Evolutionary conservation across 2,113 vertebrate species (phyloP), one percentile per base, ranked within the genome.

Genomic region (Elephas maximus): DNA sequence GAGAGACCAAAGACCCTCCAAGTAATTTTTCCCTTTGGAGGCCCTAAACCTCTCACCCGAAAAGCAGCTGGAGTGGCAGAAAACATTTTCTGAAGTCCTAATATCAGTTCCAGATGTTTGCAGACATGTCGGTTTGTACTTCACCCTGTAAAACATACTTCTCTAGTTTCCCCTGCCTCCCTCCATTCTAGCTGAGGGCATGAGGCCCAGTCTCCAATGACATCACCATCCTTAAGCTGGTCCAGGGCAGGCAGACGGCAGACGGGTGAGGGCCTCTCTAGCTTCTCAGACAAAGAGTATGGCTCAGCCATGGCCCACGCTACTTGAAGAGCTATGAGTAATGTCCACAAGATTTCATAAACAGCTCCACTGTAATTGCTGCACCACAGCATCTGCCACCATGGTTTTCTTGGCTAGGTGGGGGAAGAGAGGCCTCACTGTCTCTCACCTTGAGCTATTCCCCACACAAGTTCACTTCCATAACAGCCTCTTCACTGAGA

Each of bases 81-180:
- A 98, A 98, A 98, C 94, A 97, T 98, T 98, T 98, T 98, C 98
- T 98, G 98, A 98, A 97, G 83, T 83, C 85, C 65, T 98, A 98
- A 98, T 98, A 99, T 98, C 98, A 99, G 96, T 98, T 99, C 98
- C 99, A 99, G 98, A 99, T 99, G 99, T 99, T 96, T 97, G 95
- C 89, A 98, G 97, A 91, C 98, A 98, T 98, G 98, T 96, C 41
- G 83, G 98, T 98, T 98, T 98, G 98, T 98, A 98, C 98, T 95
- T 99, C 98, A 97, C 98, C 98, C 98, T 98, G 97, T 98, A 98
- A 98, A 98, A 99, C 98, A 98, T 98, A 98, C 98, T 98, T 97
- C 67, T 78, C 53, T 98, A 69, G 48, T 53, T 84, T 37, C 83
- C 91, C 97, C 96, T 84, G 91, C 81, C 90, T 96, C 88, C 85